phyloP scores from a whole-genome alignment of 1,140 invertebrate genomes.

The Hesperophylax magnus region DNA sequence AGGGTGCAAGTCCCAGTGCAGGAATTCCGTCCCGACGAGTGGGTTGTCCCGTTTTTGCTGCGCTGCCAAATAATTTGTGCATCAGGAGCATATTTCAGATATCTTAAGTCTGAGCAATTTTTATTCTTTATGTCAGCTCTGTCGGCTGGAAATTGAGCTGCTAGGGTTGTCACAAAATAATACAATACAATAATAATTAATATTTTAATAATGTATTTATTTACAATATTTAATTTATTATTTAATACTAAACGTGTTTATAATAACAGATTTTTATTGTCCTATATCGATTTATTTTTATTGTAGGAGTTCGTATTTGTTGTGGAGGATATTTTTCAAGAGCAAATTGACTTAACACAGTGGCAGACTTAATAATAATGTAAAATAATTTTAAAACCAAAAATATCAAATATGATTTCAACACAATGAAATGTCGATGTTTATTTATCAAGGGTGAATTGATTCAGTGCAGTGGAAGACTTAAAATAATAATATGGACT shows the following conservation, averaged over 20 bases:
- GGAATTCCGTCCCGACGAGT: constrained; percentile 24
- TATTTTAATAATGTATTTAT: no score
- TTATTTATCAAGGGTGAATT: no score
- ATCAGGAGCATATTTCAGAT: constrained; percentile 37
- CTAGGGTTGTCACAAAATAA: neutral
- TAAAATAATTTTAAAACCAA: neutral
- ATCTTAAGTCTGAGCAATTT: constrained; percentile 35
- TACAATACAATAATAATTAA: neutral
- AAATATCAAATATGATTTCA: neutral
- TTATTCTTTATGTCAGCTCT: constrained; percentile 38
- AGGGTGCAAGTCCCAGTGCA: constrained; percentile 14
- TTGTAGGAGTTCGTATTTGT: no score
- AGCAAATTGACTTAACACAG: no score
- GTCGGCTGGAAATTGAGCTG: constrained; percentile 2
- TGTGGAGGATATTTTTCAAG: no score
- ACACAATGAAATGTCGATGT: neutral
- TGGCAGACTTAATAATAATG: no score
- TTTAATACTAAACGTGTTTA: no score
- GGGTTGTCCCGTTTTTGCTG: constrained; percentile 32
- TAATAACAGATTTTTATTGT: no score
- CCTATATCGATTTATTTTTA: no score
- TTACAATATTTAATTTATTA: no score
- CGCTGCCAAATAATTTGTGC: constrained; percentile 34
- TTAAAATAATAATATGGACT: no score
- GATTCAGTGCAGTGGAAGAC: no score